Evolutionary conservation across 1,140 invertebrate genomes (phyloP), one percentile per base, ranked within the genome.

Genomic region (Macrobrachium rosenbergii): DNA sequence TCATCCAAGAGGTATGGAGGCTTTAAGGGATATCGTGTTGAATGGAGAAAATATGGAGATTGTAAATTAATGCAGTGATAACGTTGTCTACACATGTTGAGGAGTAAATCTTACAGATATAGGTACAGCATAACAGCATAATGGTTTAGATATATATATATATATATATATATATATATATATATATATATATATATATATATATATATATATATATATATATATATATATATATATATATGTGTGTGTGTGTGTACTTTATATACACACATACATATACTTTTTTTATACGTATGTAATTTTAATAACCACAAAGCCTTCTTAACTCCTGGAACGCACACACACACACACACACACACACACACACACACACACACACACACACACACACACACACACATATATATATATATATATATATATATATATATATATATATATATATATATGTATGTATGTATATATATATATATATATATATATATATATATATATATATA

Each of bases 131-230:
- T 67, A 67, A 28, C 8, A 17, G 11, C 19, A 67, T 67, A 67
- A 67, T 11, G 8, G 16, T 12, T 8, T 67, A 5, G 8, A 17
- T 67, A 67, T 67, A 67, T 67, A 67, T 67, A 67, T 67, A 67
- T 67, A 67, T 67, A 67, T 67, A 67, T 67, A 67, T 67, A 67
- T 67, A 67, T 67, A 67, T 67, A 67, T 67, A 67, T 67, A 67
- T 67, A 67, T 67, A 67, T 67, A 12, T 67, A 17, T 67, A 67
- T 67, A 67, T 7, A 7, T 67, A 7, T 67, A 67, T 67, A 67
- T 67, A 67, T 67, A 67, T 67, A 67, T 67, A 67, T 67, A 28
- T 14, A 10, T 67, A 28, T 67, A 28, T 28, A 28, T 67, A 28
- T 67, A 28, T 67, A 28, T 67, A 8, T 67, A 8, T 67, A 8